Evolutionary conservation across 2,113 vertebrate species (phyloP).

Genomic region (Nipponia nippon): DNA sequence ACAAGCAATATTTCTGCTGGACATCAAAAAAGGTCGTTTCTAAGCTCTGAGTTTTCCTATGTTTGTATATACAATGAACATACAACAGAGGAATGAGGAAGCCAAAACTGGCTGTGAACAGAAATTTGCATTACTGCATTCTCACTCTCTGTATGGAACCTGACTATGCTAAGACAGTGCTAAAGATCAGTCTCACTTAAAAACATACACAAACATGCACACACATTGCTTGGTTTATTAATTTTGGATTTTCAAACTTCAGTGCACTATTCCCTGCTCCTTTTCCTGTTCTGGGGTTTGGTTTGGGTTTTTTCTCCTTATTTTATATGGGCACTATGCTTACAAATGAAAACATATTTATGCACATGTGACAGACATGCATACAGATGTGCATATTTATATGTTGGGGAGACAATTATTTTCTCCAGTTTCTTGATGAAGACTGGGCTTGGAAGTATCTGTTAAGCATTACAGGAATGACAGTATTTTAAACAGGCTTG

Average conservation of each 20-base stretch:
- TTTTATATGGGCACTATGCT: background rate
- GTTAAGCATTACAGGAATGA: background rate
- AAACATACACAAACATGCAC: background rate
- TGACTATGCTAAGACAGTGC: background rate
- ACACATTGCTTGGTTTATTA: background rate
- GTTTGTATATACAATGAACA: background rate
- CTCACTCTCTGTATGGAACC: background rate
- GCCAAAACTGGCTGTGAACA: background rate
- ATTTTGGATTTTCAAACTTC: background rate
- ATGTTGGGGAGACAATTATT: background rate
- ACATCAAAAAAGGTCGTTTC: background rate
- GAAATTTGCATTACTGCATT: background rate
- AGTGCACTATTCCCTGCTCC: background rate
- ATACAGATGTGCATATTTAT: background rate
- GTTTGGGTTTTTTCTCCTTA: background rate
- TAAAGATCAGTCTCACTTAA: background rate
- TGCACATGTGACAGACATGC: rapidly evolving
- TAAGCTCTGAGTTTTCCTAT: background rate
- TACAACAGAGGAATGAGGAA: background rate
- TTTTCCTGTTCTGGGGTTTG: background rate
- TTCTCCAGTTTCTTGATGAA: background rate
- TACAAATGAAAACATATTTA: background rate
- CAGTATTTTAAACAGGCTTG: background rate
- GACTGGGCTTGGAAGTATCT: background rate
- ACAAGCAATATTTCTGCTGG: background rate